A percentile compares a stretch with the other conserved stretches of the same genome.
These are phyloP conservation scores for Carterocephalus palaemon DNA, from an alignment of 2,888 invertebrate genomes.

Conservation along the genomic window DNA sequence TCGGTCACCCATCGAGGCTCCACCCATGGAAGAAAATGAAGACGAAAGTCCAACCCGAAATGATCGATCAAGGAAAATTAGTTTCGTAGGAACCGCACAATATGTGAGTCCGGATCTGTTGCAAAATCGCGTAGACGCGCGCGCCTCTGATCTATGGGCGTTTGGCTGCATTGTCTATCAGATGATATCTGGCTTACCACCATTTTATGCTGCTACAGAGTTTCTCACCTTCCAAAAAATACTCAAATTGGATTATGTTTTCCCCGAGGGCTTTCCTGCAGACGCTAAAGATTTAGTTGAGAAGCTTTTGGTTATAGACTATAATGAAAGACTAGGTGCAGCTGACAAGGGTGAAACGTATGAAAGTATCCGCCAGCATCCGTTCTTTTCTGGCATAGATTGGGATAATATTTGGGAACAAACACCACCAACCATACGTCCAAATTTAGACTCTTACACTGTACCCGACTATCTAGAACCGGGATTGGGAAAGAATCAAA, in stretches of 20 bases:
- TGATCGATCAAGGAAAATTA: slow-evolving; percentile 82
- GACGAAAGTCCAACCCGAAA: slow-evolving; percentile 50
- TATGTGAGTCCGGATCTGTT: slow-evolving; percentile 99
- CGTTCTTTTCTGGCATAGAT: slow-evolving; percentile 90
- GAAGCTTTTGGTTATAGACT: slow-evolving; percentile 89
- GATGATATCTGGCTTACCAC: slow-evolving; percentile 95
- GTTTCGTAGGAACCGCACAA: slow-evolving; percentile 99
- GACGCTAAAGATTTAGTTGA: slow-evolving; percentile 93
- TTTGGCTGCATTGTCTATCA: slow-evolving; percentile 98
- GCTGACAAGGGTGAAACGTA: slow-evolving; percentile 84
- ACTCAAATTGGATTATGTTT: slow-evolving; percentile 91
- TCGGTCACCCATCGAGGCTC: slow-evolving; percentile 36
- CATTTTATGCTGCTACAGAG: slow-evolving; percentile 95
- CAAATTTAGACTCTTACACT: slow-evolving; percentile 86
- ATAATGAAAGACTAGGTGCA: slow-evolving; percentile 89
- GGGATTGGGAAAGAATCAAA: slow-evolving; percentile 90
- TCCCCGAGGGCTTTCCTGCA: slow-evolving; percentile 93
- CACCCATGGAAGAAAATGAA: slow-evolving; percentile 51
- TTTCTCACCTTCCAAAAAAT: slow-evolving; percentile 98
- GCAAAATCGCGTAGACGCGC: slow-evolving; percentile 85
- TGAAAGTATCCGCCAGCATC: slow-evolving; percentile 89
- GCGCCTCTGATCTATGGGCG: slow-evolving; percentile 97
- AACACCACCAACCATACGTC: slow-evolving; percentile 89
- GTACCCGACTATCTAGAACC: slow-evolving; percentile 90
- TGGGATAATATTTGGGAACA: slow-evolving; percentile 88